Percentiles rank a stretch among this genome's conserved stretches.
Conservation (phyloP, 2,113 vertebrate genomes). For the Atrichornis clamosus region DNA sequence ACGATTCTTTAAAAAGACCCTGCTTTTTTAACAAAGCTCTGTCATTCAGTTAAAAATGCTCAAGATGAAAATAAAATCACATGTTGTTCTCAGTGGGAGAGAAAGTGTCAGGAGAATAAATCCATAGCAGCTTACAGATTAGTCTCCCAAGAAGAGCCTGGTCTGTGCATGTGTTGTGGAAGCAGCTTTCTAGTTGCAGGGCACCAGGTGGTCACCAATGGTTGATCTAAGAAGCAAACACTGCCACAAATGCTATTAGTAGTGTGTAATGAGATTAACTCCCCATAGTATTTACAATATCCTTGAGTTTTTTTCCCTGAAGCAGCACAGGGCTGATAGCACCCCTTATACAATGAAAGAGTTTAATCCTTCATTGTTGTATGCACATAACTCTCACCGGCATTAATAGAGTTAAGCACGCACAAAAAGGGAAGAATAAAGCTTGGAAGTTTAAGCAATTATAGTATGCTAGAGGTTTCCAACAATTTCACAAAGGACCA, state of each 20-base stretch:
- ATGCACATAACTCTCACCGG: neutral
- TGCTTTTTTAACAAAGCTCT: neutral
- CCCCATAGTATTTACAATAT: constrained; percentile 6
- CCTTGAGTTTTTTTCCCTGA: neutral
- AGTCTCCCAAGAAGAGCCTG: neutral
- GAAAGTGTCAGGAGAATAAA: constrained; percentile 13
- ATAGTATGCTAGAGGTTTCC: neutral
- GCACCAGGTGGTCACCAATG: constrained; percentile 40
- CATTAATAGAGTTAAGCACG: neutral
- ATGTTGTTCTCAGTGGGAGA: neutral
- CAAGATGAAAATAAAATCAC: neutral
- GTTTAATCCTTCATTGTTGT: constrained; percentile 14
- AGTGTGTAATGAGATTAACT: constrained; percentile 56
- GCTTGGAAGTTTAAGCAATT: neutral
- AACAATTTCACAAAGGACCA: neutral
- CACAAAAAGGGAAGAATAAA: neutral
- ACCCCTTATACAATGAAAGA: constrained; percentile 9
- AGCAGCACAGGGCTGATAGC: neutral
- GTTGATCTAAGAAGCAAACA: constrained; percentile 26
- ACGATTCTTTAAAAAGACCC: neutral
- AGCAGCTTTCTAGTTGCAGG: neutral
- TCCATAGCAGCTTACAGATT: neutral
- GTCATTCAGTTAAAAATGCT: neutral
- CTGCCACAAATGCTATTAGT: constrained; percentile 35
- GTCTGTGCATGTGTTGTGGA: neutral